Percentiles rank a stretch among this genome's conserved stretches.
These are phyloP conservation scores for Gymnoscopelus microlampas DNA, from an alignment of 2,797 vertebrate species.

Conservation along the genomic window DNA sequence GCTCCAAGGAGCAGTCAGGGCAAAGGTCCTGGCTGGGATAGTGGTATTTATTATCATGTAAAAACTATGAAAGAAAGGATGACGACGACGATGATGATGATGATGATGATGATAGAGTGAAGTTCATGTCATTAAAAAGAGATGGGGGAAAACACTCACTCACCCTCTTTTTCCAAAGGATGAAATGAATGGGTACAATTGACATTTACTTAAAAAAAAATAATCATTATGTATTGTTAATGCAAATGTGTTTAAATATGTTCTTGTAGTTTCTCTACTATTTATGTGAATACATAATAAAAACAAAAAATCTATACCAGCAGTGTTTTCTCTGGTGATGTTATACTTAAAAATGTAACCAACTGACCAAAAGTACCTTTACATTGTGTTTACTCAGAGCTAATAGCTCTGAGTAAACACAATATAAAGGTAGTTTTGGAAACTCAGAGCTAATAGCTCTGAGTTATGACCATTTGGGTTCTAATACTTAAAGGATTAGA, in stretches of 20 bases:
- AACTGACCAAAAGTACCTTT: too few relatives aligned
- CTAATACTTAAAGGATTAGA: too few relatives aligned
- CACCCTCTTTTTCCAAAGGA: constrained; percentile 78
- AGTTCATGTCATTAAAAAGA: constrained; percentile 49
- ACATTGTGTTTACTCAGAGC: too few relatives aligned
- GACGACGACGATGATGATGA: constrained; percentile 20
- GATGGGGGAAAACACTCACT: constrained; percentile 37
- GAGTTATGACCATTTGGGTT: not conserved
- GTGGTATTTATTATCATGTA: constrained; percentile 69
- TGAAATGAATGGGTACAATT: constrained; percentile 86
- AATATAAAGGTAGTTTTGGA: too few relatives aligned
- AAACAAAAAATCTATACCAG: constrained; percentile 83
- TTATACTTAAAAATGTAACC: too few relatives aligned
- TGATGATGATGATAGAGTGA: constrained; percentile 39
- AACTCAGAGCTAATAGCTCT: too few relatives aligned
- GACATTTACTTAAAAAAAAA: constrained; percentile 75
- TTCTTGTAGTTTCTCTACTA: constrained; percentile 98
- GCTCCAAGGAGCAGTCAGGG: constrained; percentile 15
- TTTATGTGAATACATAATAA: constrained; percentile 95
- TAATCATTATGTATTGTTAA: constrained; percentile 84
- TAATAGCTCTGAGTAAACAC: too few relatives aligned
- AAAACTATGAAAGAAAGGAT: constrained; percentile 40
- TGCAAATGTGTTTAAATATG: constrained; percentile 98
- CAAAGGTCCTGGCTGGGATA: constrained; percentile 52
- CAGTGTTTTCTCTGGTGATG: not conserved